Evolutionary conservation across 2,113 vertebrate species (phyloP).

Genomic region (Oenanthe melanoleuca): DNA sequence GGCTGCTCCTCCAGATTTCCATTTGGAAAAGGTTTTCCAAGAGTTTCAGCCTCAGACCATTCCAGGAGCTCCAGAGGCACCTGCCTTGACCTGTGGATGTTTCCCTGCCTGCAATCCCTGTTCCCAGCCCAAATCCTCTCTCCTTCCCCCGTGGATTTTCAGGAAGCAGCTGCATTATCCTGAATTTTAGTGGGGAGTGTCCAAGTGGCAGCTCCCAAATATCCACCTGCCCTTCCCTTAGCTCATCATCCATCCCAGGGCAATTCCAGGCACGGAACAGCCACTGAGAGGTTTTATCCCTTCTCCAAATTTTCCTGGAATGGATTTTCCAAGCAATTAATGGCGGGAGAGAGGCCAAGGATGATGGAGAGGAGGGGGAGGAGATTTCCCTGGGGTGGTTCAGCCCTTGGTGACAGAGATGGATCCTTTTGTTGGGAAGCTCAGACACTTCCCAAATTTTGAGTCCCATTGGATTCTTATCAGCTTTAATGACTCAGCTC

Average conservation of each 20-base stretch:
- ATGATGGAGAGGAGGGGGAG: background rate
- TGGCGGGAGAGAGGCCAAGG: rapidly evolving
- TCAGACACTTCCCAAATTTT: background rate
- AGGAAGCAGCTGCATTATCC: background rate
- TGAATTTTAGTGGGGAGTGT: background rate
- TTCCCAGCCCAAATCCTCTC: rapidly evolving
- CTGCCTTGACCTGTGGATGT: background rate
- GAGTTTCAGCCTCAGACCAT: background rate
- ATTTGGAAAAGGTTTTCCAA: background rate
- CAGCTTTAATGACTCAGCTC: rapidly evolving
- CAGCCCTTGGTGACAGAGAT: rapidly evolving
- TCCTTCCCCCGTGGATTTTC: rapidly evolving
- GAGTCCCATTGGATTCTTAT: background rate
- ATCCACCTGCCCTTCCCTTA: background rate
- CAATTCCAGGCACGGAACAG: background rate
- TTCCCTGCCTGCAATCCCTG: background rate
- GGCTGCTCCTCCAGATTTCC: background rate
- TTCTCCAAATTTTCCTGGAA: background rate
- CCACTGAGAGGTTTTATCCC: background rate
- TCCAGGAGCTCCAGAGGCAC: background rate
- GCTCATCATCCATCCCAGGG: rapidly evolving
- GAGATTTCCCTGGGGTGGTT: background rate
- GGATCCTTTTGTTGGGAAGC: background rate
- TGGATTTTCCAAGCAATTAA: background rate
- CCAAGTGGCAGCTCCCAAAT: background rate